These are phyloP conservation scores for Podabrus alpinus DNA, from an alignment of 2,888 invertebrate species.

Conservation along the genomic window DNA sequence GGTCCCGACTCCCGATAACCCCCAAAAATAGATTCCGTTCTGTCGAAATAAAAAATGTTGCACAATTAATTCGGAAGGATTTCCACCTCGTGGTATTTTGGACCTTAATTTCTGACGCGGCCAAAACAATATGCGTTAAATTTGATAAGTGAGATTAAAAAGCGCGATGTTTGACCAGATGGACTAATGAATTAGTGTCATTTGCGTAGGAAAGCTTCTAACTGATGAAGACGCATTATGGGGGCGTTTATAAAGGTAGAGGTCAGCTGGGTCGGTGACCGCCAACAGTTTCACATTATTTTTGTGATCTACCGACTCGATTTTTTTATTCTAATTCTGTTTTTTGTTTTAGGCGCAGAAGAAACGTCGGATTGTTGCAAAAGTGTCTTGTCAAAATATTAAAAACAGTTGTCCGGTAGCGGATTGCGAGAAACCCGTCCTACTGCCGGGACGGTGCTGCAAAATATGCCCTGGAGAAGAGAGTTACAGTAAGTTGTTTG, in stretches of 20 bases:
- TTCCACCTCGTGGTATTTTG: background rate
- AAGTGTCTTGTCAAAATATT: constrained; percentile 87
- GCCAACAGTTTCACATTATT: constrained; percentile 45
- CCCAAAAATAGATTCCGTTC: no score
- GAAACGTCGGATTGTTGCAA: constrained; percentile 84
- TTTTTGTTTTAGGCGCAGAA: constrained; percentile 74
- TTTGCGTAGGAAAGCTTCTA: constrained; percentile 39
- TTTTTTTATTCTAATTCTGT: constrained; percentile 39
- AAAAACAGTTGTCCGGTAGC: constrained; percentile 91
- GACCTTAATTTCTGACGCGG: background rate
- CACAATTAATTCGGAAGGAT: background rate
- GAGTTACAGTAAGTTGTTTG: constrained; percentile 52
- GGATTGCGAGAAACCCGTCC: constrained; percentile 82
- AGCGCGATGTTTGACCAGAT: constrained; percentile 13
- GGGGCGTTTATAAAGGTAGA: constrained; percentile 52
- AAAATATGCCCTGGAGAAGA: constrained; percentile 84
- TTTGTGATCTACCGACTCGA: constrained; percentile 52
- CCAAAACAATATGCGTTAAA: background rate
- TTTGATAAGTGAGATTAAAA: background rate
- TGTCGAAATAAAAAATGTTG: no score
- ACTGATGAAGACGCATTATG: constrained; percentile 45
- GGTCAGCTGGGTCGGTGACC: constrained; percentile 53
- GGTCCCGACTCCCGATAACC: background rate
- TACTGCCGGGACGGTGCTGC: constrained; percentile 86
- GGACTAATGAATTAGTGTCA: constrained; percentile 35